These are phyloP conservation scores for Aethes cnicana DNA, from an alignment of 2,888 invertebrate species.

Conservation along the genomic window DNA sequence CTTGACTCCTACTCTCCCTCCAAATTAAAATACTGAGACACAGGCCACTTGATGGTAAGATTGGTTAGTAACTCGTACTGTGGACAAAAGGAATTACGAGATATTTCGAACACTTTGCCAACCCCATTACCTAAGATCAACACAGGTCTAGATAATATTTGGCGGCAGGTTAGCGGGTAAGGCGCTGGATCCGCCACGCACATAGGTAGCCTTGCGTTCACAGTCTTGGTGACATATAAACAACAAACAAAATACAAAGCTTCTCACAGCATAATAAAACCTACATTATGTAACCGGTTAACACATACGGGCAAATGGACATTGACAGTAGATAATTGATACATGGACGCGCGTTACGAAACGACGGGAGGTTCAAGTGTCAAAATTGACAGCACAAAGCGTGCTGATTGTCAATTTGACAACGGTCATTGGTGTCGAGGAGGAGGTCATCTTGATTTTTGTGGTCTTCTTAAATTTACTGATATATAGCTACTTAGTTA, in stretches of 20 bases:
- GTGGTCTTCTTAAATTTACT: neutral
- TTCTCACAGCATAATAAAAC: constrained; percentile 27
- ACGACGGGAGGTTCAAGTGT: constrained; percentile 42
- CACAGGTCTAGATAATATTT: too few relatives aligned
- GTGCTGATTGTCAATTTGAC: constrained; percentile 27
- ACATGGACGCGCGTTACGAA: constrained; percentile 43
- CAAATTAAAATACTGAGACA: too few relatives aligned
- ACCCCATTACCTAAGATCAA: too few relatives aligned
- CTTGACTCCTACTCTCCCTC: too few relatives aligned
- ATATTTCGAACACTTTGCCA: too few relatives aligned
- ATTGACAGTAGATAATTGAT: constrained; percentile 54
- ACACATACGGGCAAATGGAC: constrained; percentile 53
- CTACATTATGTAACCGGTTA: constrained; percentile 50
- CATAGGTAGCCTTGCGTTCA: too few relatives aligned
- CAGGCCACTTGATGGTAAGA: too few relatives aligned
- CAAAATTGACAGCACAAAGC: constrained; percentile 26
- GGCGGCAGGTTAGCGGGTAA: too few relatives aligned
- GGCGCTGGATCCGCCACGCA: too few relatives aligned
- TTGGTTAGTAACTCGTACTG: too few relatives aligned
- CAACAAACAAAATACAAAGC: constrained; percentile 29
- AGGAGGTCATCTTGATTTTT: constrained; percentile 18
- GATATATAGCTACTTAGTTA: neutral
- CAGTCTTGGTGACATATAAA: too few relatives aligned
- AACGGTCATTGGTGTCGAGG: constrained; percentile 4
- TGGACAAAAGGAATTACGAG: too few relatives aligned